Percentiles rank a stretch among this genome's conserved stretches.
phyloP scores from a whole-genome alignment of 2,797 vertebrate species.

The Sarcophilus harrisii region DNA sequence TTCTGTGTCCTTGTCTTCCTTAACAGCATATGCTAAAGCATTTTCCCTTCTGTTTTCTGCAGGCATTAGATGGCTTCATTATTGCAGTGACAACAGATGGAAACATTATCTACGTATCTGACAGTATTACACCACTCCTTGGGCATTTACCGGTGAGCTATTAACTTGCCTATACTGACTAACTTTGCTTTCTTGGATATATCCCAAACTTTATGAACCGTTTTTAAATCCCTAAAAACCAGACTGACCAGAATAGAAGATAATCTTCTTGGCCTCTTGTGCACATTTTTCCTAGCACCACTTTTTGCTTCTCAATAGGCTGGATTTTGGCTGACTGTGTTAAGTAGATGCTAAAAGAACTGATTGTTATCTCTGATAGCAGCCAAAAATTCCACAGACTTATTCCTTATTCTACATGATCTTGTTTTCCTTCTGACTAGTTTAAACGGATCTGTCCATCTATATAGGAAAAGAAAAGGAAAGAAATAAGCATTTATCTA shows the following conservation, averaged over 20 bases:
- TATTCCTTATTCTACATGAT: not conserved
- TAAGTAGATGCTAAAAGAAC: not conserved
- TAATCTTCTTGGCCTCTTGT: constrained; percentile 17
- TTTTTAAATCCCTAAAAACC: constrained; percentile 66
- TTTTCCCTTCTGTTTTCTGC: constrained; percentile 57
- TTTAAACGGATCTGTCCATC: not conserved
- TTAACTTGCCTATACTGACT: not conserved
- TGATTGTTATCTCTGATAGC: not conserved
- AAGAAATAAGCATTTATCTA: not conserved
- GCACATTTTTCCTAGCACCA: not conserved
- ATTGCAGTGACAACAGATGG: constrained; percentile 89
- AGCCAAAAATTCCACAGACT: not conserved
- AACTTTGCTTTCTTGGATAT: constrained; percentile 1
- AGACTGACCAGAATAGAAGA: constrained; percentile 42
- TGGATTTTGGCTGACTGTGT: not conserved
- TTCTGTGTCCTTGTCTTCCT: constrained; percentile 47
- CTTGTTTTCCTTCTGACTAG: not conserved
- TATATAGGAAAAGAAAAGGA: not conserved
- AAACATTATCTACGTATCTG: constrained; percentile 90
- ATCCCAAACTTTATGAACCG: constrained; percentile 58
- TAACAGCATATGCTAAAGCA: constrained; percentile 38
- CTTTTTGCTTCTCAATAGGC: not conserved
- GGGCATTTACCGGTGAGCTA: constrained; percentile 89
- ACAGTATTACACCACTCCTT: constrained; percentile 89
- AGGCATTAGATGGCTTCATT: constrained; percentile 90